Conservation (phyloP, 2,113 vertebrate genomes). For the Prunella fulvescens region DNA sequence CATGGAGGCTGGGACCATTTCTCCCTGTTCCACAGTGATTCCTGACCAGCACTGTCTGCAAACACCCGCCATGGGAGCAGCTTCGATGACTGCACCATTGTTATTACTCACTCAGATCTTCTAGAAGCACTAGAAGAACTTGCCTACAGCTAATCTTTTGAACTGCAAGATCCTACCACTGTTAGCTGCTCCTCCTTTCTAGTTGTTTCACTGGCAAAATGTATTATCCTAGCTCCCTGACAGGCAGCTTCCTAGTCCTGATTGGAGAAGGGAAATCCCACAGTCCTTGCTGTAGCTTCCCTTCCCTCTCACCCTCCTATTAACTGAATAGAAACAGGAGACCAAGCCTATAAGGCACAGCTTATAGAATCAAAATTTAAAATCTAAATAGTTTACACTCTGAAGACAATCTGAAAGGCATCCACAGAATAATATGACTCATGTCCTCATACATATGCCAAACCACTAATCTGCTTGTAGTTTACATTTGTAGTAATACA, state of each 20-base stretch:
- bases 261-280: not conserved
- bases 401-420: not conserved
- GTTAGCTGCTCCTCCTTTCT: not conserved
- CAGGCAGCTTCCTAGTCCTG: not conserved
- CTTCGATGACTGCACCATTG: not conserved
- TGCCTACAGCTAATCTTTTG: not conserved
- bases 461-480: not conserved
- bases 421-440: not conserved
- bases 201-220: not conserved
- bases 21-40: not conserved
- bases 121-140: not conserved
- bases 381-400: not conserved
- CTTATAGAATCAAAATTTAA: not conserved
- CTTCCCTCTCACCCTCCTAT: not conserved
- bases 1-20: not conserved
- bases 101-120: not conserved
- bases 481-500: not conserved
- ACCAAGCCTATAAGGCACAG: not conserved
- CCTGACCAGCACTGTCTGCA: not conserved
- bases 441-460: not conserved
- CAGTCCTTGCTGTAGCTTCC: not conserved
- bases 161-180: not conserved
- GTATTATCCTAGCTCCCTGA: not conserved
- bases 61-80: not conserved
- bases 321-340: not conserved